phyloP scores from a whole-genome alignment of 2,113 vertebrate species.

The Glaucidium brasilianum region DNA sequence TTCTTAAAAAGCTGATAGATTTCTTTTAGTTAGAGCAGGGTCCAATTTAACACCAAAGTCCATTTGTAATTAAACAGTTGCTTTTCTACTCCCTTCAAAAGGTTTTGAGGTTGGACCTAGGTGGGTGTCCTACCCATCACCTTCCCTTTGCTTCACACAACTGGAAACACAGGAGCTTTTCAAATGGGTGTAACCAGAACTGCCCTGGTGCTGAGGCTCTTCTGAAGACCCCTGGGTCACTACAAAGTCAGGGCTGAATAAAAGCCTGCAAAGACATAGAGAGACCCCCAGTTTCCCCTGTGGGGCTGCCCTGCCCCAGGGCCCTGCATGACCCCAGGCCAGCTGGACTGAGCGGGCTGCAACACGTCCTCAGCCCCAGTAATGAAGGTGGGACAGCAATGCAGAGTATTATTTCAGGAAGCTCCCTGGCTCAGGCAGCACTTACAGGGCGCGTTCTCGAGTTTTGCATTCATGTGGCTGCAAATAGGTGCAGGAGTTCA shows the following conservation, averaged over 20 bases:
- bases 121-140: not conserved
- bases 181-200: not conserved
- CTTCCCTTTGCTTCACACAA: not conserved
- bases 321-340: not conserved
- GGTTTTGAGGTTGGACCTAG: not conserved
- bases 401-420: constrained; percentile 6
- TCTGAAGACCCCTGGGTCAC: not conserved
- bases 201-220: not conserved
- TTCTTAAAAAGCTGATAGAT: not conserved
- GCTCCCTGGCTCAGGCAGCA: not conserved
- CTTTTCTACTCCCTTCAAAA: not conserved
- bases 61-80: not conserved
- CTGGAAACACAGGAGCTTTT: not conserved
- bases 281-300: accelerated
- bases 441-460: not conserved
- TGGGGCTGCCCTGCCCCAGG: accelerated
- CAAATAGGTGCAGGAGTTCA: not conserved
- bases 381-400: constrained; percentile 4
- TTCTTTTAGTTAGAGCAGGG: not conserved
- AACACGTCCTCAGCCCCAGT: not conserved
- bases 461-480: constrained; percentile 39
- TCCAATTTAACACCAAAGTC: not conserved
- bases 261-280: not conserved
- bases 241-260: not conserved
- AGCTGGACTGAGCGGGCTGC: not conserved